Evolutionary conservation across 2,888 invertebrate genomes (phyloP), one percentile per base, ranked within the genome.

Genomic region (Caenorhabditis virilis): DNA sequence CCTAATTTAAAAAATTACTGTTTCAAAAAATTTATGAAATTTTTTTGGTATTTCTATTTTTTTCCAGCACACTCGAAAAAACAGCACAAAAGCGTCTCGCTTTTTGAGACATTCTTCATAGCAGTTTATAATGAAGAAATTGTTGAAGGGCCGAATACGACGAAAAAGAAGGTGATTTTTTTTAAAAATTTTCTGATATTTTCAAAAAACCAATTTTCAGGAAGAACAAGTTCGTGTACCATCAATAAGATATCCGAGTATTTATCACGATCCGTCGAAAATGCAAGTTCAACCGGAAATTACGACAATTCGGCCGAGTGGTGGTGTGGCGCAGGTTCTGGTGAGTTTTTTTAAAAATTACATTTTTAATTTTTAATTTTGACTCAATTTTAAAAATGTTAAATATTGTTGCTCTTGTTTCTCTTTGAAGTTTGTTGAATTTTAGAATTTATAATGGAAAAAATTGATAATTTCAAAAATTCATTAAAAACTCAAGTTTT

Each of bases 201-300:
- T 30, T 20, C 11, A 25, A 25, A 46, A 33, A 30, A 26, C 25
- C 9, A 26, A 26, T n/a, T 59, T 52, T 84, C 90, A 92, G 47
- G 83, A 84, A n/a, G 84, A 84, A 57, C 90, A 91, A 49, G 92
- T 93, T 85, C 89, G 93, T 78, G 88, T 91, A 84, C 94, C 94
- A 50, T 91, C 92, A 26, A 87, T 94, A 81, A 91, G 92, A 23
- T 91, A 91, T 85, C 89, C 91, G 63, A 94, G 94, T 41, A 90
- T 94, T 80, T 95, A 92, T 85, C 95, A 95, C 85, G 94, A 95
- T 87, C 90, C 91, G 90, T 7, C 87, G 88, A 74, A 90, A 89
- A 76, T 85, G 91, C 78, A 90, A 90, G 59, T 65, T 9, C 53
- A 63, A 27, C 53, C 72, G 4, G 76, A 76, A 41, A 60, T 69